Evolutionary conservation across 2,113 vertebrate species (phyloP).

Genomic region (Sminthopsis crassicaudata): DNA sequence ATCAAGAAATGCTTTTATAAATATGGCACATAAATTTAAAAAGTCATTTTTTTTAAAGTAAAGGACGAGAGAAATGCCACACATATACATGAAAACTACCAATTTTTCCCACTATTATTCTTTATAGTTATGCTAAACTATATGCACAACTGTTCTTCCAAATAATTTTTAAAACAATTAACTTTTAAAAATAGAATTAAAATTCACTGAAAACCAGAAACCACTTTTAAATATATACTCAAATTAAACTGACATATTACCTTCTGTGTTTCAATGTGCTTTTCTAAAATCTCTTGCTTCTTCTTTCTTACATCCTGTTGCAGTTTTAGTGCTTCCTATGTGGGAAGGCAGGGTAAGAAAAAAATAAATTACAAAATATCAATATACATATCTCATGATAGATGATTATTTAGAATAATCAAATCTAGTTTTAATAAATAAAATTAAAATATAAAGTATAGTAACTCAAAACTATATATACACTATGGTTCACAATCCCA

Average conservation of each 20-base stretch:
- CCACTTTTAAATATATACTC: constrained; percentile 24
- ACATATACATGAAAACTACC: background rate
- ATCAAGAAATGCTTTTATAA: background rate
- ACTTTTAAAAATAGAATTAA: background rate
- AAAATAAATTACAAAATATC: constrained; percentile 56
- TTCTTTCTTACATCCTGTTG: constrained; percentile 98
- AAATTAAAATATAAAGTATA: constrained; percentile 43
- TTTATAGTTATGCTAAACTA: constrained; percentile 47
- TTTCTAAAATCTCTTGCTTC: constrained; percentile 98
- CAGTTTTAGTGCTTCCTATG: constrained; percentile 93
- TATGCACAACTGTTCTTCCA: background rate
- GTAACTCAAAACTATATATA: constrained; percentile 26
- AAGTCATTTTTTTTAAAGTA: background rate
- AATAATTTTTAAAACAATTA: background rate
- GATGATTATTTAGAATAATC: constrained; percentile 20
- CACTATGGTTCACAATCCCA: background rate
- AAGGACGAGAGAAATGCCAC: background rate
- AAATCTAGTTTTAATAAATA: constrained; percentile 4
- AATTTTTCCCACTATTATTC: constrained; percentile 4
- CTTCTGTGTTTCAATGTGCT: constrained; percentile 99
- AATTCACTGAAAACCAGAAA: constrained; percentile 27
- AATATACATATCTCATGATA: background rate
- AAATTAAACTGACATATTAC: constrained; percentile 81
- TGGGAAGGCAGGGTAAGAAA: constrained; percentile 10
- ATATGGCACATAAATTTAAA: background rate